These are phyloP conservation scores for Glomeris marginata DNA, from an alignment of 2,888 invertebrate species.

Conservation along the genomic window DNA sequence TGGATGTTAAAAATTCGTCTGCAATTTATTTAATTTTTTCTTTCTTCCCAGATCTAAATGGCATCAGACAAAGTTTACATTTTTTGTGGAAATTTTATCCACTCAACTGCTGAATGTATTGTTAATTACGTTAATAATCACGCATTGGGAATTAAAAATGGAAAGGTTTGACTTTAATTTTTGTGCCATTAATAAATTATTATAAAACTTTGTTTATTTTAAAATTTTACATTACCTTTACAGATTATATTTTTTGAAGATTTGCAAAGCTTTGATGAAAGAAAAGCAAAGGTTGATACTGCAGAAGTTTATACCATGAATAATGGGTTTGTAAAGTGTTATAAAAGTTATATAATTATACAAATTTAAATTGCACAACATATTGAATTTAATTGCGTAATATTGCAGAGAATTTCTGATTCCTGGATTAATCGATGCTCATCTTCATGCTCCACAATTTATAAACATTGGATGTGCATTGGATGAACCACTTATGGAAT, in stretches of 20 bases:
- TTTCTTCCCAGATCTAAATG: too few species aligned
- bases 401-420: conserved; percentile 45
- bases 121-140: background rate
- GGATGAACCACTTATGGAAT: conserved; percentile 61
- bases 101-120: too few species aligned
- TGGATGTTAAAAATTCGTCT: too few species aligned
- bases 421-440: conserved; percentile 78
- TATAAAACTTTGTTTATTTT: background rate
- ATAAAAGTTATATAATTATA: too few species aligned
- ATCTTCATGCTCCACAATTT: conserved; percentile 79
- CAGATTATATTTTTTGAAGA: conserved; percentile 7
- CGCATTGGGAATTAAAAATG: conserved; percentile 4
- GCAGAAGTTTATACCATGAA: background rate
- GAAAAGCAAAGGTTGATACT: background rate
- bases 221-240: background rate
- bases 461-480: conserved; percentile 71
- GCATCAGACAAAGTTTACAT: too few species aligned
- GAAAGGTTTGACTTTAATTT: conserved; percentile 2
- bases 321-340: background rate
- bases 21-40: too few species aligned
- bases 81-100: too few species aligned
- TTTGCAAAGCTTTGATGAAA: background rate
- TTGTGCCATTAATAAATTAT: background rate
- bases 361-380: too few species aligned
- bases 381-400: background rate